Base-by-base conservation (phyloP, 2,113 vertebrate genomes). In the Nyctibius bracteatus region DNA sequence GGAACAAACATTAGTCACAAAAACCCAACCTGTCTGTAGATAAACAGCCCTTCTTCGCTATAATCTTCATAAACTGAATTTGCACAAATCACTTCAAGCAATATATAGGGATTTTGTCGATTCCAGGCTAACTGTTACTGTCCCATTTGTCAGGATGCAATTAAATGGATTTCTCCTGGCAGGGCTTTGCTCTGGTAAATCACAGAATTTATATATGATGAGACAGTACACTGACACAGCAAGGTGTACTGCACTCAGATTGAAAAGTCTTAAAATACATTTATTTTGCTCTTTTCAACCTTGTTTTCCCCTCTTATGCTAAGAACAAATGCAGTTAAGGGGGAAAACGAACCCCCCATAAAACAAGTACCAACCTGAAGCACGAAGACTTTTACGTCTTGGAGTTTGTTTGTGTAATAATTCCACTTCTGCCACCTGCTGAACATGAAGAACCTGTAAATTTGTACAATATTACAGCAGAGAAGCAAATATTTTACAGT, bases 361-460 rank as follows among this genome's bases (percentile, higher is more conserved):
- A 74, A 81, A 57, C 13, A 73, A 33, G 22, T n/a, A 98, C 97
- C 25, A 82, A 99, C 98, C 98, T 96, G 97, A 83, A 67, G 86
- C 86, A 16, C 66, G 74, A 74, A 93, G 94, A 43, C 86, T 91
- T 91, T 80, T 96, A 63, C 86, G 78, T 92, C 94, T 96, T 84
- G 97, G 92, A 61, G 98, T 96, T 74, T 88, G 96, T 27, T 85
- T 57, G 49, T 39, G 94, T 61, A 82, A 31, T 37, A 67, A 63
- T 55, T 94, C 86, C 15, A 87, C 78, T 81, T 97, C 97, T 61
- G 96, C 96, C 49, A 97, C 96, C 93, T 98, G 98, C 95, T 98
- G 98, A 96, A 98, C 97, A 96, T 98, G 98, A 97, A 98, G 97
- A 97, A 98, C 97, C 98, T 98, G 93, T 77, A 77, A 90, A 97